Conservation (phyloP, 1,140 invertebrate species). For the Neelides sp. region DNA sequence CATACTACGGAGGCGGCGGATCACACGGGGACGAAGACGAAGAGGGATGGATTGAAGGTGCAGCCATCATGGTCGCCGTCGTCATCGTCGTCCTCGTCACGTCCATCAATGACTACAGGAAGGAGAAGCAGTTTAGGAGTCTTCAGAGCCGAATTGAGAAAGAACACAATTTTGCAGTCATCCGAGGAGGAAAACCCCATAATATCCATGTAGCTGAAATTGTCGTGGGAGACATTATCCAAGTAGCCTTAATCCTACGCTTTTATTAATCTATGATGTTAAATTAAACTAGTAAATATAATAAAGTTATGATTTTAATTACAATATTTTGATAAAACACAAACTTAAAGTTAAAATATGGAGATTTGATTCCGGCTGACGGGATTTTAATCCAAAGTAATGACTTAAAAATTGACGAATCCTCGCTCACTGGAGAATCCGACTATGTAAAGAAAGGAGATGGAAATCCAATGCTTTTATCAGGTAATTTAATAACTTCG, state of each 20-base stretch:
- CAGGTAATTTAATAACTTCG: slow-evolving; percentile 39
- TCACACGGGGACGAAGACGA: slow-evolving; percentile 34
- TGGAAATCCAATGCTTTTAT: slow-evolving; percentile 50
- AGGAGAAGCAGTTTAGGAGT: slow-evolving; percentile 53
- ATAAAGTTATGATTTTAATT: neutral
- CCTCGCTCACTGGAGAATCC: slow-evolving; percentile 57
- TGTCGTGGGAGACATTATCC: slow-evolving; percentile 57
- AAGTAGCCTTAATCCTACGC: slow-evolving; percentile 35
- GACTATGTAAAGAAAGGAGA: slow-evolving; percentile 57
- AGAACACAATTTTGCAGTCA: slow-evolving; percentile 54
- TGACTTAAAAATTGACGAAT: slow-evolving; percentile 59
- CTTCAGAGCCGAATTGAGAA: slow-evolving; percentile 54
- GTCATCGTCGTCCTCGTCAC: slow-evolving; percentile 53
- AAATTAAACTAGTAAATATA: too few species aligned
- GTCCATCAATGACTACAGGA: slow-evolving; percentile 53
- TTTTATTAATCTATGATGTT: neutral
- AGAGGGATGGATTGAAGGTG: slow-evolving; percentile 52
- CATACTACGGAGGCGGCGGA: slow-evolving; percentile 8
- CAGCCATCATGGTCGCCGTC: slow-evolving; percentile 51
- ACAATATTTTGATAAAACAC: neutral
- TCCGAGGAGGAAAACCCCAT: slow-evolving; percentile 45
- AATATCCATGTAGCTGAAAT: slow-evolving; percentile 52
- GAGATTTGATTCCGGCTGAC: slow-evolving; percentile 56
- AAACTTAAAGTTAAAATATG: slow-evolving; percentile 40
- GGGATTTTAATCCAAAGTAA: slow-evolving; percentile 57